These are phyloP conservation scores for Seira sanloemensis DNA, from an alignment of 2,888 invertebrate species.

Conservation along the genomic window DNA sequence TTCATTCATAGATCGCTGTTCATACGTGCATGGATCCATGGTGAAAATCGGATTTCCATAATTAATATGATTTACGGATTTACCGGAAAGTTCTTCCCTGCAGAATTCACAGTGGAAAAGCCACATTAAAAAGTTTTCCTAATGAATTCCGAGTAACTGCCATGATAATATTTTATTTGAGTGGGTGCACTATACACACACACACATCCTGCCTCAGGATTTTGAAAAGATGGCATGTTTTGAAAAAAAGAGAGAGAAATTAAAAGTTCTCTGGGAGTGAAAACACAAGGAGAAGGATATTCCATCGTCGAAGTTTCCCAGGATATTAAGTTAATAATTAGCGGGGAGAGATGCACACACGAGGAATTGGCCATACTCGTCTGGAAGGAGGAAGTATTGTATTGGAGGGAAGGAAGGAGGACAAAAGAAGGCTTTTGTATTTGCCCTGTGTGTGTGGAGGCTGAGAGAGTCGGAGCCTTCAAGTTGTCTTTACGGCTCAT, in stretches of 20 bases:
- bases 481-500: background rate
- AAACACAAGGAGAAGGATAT: too few species aligned
- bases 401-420: background rate
- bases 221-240: background rate
- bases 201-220: background rate
- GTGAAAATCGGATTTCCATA: background rate
- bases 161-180: background rate
- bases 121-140: background rate
- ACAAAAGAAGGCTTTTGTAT: background rate
- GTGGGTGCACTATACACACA: too few species aligned
- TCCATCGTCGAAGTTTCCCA: too few species aligned
- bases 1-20: too few species aligned
- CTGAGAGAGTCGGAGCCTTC: too few species aligned
- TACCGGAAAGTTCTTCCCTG: background rate
- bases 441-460: too few species aligned
- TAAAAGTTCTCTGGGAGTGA: too few species aligned
- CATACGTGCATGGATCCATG: too few species aligned
- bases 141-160: background rate
- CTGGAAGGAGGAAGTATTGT: too few species aligned
- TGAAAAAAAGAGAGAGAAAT: background rate
- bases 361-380: too few species aligned
- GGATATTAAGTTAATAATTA: background rate
- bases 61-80: constrained; percentile 1
- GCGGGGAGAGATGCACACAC: background rate
- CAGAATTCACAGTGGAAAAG: background rate